These are phyloP conservation scores for Caenorhabditis afra DNA, from an alignment of 2,888 invertebrate genomes.

Conservation along the genomic window DNA sequence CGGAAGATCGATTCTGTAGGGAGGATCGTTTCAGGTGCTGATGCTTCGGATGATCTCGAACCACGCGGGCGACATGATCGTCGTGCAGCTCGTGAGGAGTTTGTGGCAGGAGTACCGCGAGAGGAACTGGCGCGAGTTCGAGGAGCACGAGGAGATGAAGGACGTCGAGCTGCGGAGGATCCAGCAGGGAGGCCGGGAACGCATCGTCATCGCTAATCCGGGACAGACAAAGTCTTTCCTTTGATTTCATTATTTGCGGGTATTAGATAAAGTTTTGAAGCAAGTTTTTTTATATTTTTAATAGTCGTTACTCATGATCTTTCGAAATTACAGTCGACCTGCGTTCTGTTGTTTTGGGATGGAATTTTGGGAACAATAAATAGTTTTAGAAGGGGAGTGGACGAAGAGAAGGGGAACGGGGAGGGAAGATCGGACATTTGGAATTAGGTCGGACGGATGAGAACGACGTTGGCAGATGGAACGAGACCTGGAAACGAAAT, in stretches of 20 bases:
- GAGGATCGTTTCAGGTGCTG: slow-evolving; percentile 70
- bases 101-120: slow-evolving; percentile 68
- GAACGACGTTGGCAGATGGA: slow-evolving; percentile 54
- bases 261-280: too few relatives aligned
- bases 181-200: slow-evolving; percentile 23
- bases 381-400: not conserved
- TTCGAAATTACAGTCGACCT: slow-evolving; percentile 2
- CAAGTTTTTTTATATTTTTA: too few relatives aligned
- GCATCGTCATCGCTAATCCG: slow-evolving; percentile 46
- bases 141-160: slow-evolving; percentile 73
- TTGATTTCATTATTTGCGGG: too few relatives aligned
- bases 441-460: slow-evolving; percentile 27
- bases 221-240: slow-evolving; percentile 43
- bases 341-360: too few relatives aligned
- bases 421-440: not conserved
- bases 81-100: slow-evolving; percentile 66
- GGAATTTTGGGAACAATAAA: slow-evolving; percentile 1
- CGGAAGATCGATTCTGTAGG: not conserved
- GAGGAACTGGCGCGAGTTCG: slow-evolving; percentile 77
- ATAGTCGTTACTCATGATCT: not conserved
- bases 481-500: slow-evolving; percentile 48
- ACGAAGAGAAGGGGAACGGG: not conserved
- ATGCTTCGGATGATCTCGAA: slow-evolving; percentile 79
- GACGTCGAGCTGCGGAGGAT: slow-evolving; percentile 55
- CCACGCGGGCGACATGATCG: slow-evolving; percentile 78